Conservation (phyloP, 2,797 vertebrate genomes). For the Morus bassanus region DNA sequence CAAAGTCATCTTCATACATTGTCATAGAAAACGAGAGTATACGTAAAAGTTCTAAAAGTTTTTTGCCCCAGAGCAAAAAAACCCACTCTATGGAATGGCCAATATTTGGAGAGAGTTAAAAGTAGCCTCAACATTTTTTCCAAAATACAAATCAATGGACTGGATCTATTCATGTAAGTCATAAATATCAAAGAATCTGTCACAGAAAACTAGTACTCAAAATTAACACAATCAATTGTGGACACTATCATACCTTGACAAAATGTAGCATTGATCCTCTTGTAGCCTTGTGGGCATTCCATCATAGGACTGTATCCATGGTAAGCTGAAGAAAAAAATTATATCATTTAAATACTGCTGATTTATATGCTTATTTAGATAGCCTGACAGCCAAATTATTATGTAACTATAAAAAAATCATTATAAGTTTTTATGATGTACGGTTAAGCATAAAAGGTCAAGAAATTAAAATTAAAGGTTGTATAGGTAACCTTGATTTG, state of each 20-base stretch:
- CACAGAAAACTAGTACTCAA: not conserved
- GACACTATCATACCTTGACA: slow-evolving; percentile 86
- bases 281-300: slow-evolving; percentile 93
- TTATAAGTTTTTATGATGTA: not conserved
- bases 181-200: not conserved
- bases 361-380: not conserved
- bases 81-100: not conserved
- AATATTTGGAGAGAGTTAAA: not conserved
- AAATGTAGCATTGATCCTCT: slow-evolving; percentile 89
- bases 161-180: not conserved
- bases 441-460: not conserved
- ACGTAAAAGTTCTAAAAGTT: not conserved
- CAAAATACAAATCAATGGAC: not conserved
- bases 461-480: not conserved
- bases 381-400: not conserved
- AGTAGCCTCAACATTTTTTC: not conserved
- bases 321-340: slow-evolving; percentile 75
- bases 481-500: not conserved
- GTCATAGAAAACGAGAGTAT: not conserved
- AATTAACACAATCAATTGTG: not conserved
- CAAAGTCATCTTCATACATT: not conserved
- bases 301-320: slow-evolving; percentile 79
- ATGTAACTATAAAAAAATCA: not conserved
- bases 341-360: not conserved
- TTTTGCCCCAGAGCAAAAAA: not conserved